Conservation (phyloP, 1,140 invertebrate species). For the Ips nitidus region DNA sequence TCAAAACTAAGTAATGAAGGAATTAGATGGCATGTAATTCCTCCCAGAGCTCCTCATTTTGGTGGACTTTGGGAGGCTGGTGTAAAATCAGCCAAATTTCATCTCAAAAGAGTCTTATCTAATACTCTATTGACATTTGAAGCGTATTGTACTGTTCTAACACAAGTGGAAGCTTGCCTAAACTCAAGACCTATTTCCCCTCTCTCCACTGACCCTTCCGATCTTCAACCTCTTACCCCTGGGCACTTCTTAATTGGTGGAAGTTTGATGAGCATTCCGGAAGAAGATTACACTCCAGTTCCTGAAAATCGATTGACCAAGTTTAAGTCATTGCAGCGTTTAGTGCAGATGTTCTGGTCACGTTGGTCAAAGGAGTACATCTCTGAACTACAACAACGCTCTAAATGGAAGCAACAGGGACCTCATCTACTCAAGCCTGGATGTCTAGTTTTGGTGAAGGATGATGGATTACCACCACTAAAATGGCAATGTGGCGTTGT, state of each 20-base stretch:
- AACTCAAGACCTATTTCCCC: conserved; percentile 40
- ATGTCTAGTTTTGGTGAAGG: too few relatives aligned
- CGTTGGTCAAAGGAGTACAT: too few relatives aligned
- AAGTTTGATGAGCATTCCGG: conserved; percentile 15
- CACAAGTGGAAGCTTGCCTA: conserved; percentile 33
- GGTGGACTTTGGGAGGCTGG: conserved; percentile 48
- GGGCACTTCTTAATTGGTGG: conserved; percentile 41
- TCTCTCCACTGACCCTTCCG: conserved; percentile 36
- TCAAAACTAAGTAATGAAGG: neutral
- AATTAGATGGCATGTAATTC: conserved; percentile 41
- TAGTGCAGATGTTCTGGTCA: too few relatives aligned
- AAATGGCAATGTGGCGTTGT: too few relatives aligned
- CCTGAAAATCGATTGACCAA: conserved; percentile 2
- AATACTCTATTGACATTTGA: conserved; percentile 38
- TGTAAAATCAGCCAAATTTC: conserved; percentile 43
- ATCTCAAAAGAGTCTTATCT: conserved; percentile 38
- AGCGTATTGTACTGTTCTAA: conserved; percentile 31
- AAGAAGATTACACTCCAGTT: neutral
- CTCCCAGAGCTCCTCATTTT: conserved; percentile 43
- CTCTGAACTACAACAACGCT: too few relatives aligned
- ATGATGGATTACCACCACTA: too few relatives aligned
- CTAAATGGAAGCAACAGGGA: too few relatives aligned
- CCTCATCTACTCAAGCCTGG: too few relatives aligned
- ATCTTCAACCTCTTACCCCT: conserved; percentile 34
- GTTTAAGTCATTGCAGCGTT: conserved; percentile 27